Evolutionary conservation across 2,888 invertebrate genomes (phyloP).

Genomic region (Hirudinaria manillensis): DNA sequence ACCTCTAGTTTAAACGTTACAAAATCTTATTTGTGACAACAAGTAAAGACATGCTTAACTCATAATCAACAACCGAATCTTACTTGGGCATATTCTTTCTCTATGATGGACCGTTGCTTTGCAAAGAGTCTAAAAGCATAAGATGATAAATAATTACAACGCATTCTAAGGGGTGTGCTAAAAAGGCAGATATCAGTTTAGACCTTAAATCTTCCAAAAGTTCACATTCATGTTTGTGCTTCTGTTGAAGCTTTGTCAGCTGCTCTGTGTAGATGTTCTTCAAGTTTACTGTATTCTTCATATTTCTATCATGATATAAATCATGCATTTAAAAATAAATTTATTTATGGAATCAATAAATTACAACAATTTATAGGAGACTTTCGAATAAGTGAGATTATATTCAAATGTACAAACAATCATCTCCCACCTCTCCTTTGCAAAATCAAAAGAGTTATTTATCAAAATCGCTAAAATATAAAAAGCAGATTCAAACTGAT

Average conservation of each 20-base stretch:
- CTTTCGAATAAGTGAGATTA: too few species aligned
- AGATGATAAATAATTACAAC: neutral
- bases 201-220: slow-evolving; percentile 79
- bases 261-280: slow-evolving; percentile 81
- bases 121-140: slow-evolving; percentile 66
- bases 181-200: neutral
- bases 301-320: neutral
- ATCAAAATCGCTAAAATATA: too few species aligned
- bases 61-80: too few species aligned
- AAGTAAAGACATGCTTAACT: too few species aligned
- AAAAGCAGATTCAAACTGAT: too few species aligned
- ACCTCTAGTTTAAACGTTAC: too few species aligned
- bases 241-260: slow-evolving; percentile 79
- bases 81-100: slow-evolving; percentile 89
- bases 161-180: neutral
- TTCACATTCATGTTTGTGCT: slow-evolving; percentile 93
- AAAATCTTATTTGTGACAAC: too few species aligned
- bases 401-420: too few species aligned
- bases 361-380: too few species aligned
- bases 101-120: slow-evolving; percentile 81
- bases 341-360: too few species aligned
- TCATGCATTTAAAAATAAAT: neutral
- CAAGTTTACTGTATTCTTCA: slow-evolving; percentile 33
- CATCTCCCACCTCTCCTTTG: too few species aligned
- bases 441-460: neutral